Evolutionary conservation across 2,113 vertebrate genomes (phyloP).

Genomic region (Megaceryle torquata): DNA sequence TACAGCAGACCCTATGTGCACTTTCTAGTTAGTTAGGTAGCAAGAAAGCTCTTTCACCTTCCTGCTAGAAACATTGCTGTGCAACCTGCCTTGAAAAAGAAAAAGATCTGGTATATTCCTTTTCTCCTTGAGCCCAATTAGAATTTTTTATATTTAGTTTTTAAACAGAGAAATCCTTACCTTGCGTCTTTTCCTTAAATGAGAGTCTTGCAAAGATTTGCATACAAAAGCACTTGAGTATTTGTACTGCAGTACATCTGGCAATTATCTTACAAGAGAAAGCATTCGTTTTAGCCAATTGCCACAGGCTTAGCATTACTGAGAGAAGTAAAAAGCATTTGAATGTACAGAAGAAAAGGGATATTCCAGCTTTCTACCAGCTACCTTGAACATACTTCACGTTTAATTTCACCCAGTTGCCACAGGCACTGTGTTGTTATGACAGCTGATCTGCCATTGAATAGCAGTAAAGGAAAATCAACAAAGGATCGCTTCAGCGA

Average conservation of each 20-base stretch:
- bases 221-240: conserved; percentile 14
- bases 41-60: background rate
- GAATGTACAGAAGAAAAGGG: background rate
- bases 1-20: background rate
- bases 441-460: conserved; percentile 47
- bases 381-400: conserved; percentile 63
- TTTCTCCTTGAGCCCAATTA: background rate
- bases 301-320: background rate
- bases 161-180: background rate
- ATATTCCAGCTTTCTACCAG: conserved; percentile 52
- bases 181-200: background rate
- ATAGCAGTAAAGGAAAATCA: conserved; percentile 62
- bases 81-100: background rate
- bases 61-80: background rate
- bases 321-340: background rate
- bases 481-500: conserved; percentile 51
- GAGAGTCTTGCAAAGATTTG: background rate
- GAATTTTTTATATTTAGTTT: background rate
- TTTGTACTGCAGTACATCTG: conserved; percentile 28
- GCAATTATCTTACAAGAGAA: conserved; percentile 34
- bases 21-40: background rate
- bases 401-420: conserved; percentile 53
- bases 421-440: conserved; percentile 41
- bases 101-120: background rate
- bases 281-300: background rate